phyloP scores from a whole-genome alignment of 2,797 vertebrate genomes.

The Fringilla coelebs region DNA sequence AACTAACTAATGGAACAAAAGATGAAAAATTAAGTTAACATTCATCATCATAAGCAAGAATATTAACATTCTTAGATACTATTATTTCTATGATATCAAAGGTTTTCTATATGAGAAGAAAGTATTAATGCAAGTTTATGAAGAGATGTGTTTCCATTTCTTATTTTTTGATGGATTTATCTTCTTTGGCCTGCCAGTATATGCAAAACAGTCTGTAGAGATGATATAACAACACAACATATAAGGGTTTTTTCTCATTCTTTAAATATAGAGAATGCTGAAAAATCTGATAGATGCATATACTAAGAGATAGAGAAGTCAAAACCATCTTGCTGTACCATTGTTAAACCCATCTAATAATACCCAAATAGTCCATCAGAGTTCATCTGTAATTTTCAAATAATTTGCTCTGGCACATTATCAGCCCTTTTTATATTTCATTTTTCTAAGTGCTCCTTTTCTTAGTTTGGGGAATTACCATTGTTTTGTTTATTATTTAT shows the following conservation, averaged over 20 bases:
- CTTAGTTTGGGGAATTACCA: background rate
- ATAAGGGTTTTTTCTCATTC: background rate
- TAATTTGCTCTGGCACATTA: background rate
- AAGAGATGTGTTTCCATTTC: background rate
- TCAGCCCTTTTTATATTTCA: background rate
- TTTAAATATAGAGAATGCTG: background rate
- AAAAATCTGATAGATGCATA: background rate
- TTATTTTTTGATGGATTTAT: background rate
- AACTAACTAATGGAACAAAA: background rate
- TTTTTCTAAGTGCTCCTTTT: background rate
- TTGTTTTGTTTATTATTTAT: background rate
- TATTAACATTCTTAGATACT: background rate
- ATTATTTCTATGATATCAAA: background rate
- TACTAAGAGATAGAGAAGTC: background rate
- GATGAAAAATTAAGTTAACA: background rate
- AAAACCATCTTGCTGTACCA: accelerated
- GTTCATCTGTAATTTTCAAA: background rate
- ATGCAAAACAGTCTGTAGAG: background rate
- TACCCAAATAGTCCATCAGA: background rate
- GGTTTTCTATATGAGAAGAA: background rate
- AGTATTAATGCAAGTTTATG: background rate
- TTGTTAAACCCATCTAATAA: background rate
- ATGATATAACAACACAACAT: background rate
- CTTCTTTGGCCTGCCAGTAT: background rate
- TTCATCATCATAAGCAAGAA: background rate